A percentile compares a stretch with the other conserved stretches of the same genome.
phyloP scores from a whole-genome alignment of 2,888 invertebrate species.

The Poecilobothrus nobilitatus region DNA sequence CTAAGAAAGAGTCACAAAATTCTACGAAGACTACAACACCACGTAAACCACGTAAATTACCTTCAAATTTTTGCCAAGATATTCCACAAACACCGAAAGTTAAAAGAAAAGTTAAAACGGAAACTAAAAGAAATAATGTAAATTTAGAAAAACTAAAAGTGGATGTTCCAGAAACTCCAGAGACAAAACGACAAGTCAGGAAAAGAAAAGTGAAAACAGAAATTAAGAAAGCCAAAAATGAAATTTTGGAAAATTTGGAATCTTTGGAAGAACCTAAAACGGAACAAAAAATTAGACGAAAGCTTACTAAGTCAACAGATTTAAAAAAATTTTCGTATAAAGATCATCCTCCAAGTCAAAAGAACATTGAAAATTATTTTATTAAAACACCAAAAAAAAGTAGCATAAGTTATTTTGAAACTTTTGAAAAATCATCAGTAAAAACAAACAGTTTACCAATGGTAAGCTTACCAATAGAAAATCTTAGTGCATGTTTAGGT shows the following conservation, averaged over 20 bases:
- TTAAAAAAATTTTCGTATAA: constrained; percentile 19
- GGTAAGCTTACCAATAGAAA: no score
- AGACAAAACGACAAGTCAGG: no score
- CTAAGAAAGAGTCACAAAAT: no score
- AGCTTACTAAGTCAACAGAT: constrained; percentile 21
- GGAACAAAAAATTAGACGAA: constrained; percentile 12
- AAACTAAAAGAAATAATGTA: no score
- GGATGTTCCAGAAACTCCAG: no score
- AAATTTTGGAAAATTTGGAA: not conserved
- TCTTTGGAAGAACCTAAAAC: not conserved
- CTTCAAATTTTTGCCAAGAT: no score
- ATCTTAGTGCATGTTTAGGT: not conserved
- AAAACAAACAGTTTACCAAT: not conserved
- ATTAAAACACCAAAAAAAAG: constrained; percentile 8
- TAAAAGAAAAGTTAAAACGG: no score
- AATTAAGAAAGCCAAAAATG: not conserved
- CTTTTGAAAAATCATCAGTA: constrained; percentile 16
- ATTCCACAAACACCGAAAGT: no score
- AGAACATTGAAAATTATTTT: constrained; percentile 18
- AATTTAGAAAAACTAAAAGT: no score
- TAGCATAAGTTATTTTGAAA: constrained; percentile 17
- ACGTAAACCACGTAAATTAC: no score
- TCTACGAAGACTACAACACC: no score
- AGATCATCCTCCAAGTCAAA: constrained; percentile 18
- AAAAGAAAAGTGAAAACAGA: no score